Evolutionary conservation across 2,113 vertebrate species (phyloP).

Genomic region (Xyliphius kryptos): DNA sequence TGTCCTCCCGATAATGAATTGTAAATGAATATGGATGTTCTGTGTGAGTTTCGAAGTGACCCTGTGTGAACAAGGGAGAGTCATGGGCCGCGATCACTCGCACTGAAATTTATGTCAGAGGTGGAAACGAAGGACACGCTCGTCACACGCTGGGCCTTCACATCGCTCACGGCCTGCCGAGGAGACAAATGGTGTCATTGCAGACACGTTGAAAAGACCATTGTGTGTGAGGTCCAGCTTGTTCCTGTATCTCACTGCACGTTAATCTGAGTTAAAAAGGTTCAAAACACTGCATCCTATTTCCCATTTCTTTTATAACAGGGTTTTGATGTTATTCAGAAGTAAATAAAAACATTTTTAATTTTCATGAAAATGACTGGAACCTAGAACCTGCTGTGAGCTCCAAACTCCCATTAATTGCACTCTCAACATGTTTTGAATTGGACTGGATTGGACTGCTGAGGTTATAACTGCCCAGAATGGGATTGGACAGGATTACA

Average conservation of each 20-base stretch:
- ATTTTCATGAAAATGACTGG: too few species aligned
- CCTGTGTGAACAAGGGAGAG: constrained; percentile 14
- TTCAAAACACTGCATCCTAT: too few species aligned
- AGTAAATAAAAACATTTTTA: too few species aligned
- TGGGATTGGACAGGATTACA: too few species aligned
- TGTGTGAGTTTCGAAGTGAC: not conserved
- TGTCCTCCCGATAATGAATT: not conserved
- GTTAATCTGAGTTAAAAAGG: not conserved
- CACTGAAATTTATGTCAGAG: constrained; percentile 34
- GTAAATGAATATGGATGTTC: not conserved
- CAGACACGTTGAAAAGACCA: constrained; percentile 28
- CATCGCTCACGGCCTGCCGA: constrained; percentile 42
- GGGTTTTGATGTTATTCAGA: too few species aligned
- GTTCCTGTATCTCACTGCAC: not conserved
- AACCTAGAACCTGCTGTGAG: too few species aligned
- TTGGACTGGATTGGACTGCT: too few species aligned
- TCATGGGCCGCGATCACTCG: constrained; percentile 4
- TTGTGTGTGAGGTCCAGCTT: constrained; percentile 6
- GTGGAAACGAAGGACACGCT: constrained; percentile 34
- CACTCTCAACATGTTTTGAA: too few species aligned
- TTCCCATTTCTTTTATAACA: too few species aligned
- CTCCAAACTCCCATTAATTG: too few species aligned
- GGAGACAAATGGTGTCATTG: constrained; percentile 39
- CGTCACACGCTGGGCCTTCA: constrained; percentile 20
- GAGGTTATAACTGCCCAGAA: too few species aligned